phyloP scores from a whole-genome alignment of 2,113 vertebrate genomes.

The Ictalurus furcatus region DNA sequence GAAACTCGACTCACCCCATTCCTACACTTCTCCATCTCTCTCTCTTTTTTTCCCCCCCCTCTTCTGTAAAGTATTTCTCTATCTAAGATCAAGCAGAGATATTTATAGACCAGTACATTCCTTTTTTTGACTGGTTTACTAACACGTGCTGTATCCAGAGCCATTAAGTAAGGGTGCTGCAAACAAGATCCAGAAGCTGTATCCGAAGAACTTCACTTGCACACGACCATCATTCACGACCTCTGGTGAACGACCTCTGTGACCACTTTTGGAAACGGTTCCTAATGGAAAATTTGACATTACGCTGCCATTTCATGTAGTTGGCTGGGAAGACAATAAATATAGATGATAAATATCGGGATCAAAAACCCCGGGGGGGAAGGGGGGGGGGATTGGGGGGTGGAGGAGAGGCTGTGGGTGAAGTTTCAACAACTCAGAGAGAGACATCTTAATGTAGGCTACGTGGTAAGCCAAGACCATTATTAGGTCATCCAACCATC shows the following conservation, averaged over 20 bases:
- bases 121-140: constrained; percentile 21
- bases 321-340: not conserved
- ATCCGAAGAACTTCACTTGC: not conserved
- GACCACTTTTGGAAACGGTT: not conserved
- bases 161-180: not conserved
- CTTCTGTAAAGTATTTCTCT: not conserved
- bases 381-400: no score
- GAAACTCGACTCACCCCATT: not conserved
- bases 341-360: not conserved
- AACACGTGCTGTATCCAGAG: constrained; percentile 12
- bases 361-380: not conserved
- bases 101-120: constrained; percentile 21
- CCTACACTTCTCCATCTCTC: no score
- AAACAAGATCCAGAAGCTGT: constrained; percentile 1
- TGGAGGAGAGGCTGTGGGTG: no score
- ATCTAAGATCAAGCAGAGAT: not conserved
- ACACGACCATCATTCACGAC: not conserved
- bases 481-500: no score
- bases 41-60: not conserved
- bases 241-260: not conserved
- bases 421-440: no score
- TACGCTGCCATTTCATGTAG: not conserved
- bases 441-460: no score
- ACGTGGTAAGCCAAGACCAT: no score
- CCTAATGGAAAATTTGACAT: not conserved